Percentiles rank a stretch among this genome's conserved stretches.
These are phyloP conservation scores for Halcyon leucocephala DNA, from an alignment of 2,797 vertebrate species.

Conservation along the genomic window DNA sequence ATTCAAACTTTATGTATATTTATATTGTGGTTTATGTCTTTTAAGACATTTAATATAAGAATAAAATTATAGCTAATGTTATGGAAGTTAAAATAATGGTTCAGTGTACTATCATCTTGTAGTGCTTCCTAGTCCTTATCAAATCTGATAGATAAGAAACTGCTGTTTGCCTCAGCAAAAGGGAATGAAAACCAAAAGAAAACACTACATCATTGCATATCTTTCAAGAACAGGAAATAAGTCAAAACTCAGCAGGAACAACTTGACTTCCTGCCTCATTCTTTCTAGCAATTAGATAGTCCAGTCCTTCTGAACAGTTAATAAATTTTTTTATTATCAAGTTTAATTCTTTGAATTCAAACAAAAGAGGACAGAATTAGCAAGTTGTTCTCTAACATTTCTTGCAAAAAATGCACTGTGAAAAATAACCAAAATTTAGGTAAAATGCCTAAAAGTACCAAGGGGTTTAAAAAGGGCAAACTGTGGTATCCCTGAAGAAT, in stretches of 20 bases:
- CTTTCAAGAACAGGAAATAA: constrained; percentile 59
- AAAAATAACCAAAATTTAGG: not conserved
- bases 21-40: constrained; percentile 25
- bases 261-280: constrained; percentile 13
- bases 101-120: not conserved
- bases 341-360: constrained; percentile 1
- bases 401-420: not conserved
- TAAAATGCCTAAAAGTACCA: not conserved
- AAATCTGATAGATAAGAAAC: constrained; percentile 57
- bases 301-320: constrained; percentile 32
- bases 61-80: constrained; percentile 29
- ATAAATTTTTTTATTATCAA: constrained; percentile 10
- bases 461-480: not conserved
- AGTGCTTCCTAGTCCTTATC: not conserved
- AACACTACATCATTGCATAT: constrained; percentile 20
- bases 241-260: constrained; percentile 35
- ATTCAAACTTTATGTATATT: not conserved
- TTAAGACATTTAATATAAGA: constrained; percentile 26
- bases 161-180: constrained; percentile 48
- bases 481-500: not conserved
- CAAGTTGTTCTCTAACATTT: not conserved
- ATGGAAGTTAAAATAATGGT: constrained; percentile 17
- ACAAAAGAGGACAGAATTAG: not conserved
- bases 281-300: constrained; percentile 36
- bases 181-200: constrained; percentile 70